phyloP scores from a whole-genome alignment of 2,113 vertebrate genomes.

The Cheirogaleus medius region DNA sequence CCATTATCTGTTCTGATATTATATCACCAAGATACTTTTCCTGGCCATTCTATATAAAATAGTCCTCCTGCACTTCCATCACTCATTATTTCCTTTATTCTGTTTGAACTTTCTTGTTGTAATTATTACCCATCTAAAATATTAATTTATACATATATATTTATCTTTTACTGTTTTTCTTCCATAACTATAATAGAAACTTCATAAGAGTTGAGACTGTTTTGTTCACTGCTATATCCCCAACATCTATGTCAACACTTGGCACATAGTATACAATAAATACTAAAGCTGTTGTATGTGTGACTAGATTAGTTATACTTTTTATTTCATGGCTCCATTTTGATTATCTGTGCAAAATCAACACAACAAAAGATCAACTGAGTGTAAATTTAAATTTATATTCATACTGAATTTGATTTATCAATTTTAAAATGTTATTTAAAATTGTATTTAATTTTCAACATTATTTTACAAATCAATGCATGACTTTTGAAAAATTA shows the following conservation, averaged over 20 bases:
- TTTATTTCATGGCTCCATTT: neutral
- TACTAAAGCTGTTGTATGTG: neutral
- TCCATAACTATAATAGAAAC: neutral
- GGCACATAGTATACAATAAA: neutral
- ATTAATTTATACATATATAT: neutral
- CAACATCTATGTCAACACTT: neutral
- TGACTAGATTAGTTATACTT: neutral
- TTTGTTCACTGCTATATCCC: neutral
- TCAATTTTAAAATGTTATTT: neutral
- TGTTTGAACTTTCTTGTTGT: neutral
- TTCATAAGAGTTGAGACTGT: neutral
- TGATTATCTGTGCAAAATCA: neutral
- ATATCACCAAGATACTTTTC: neutral
- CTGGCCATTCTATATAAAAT: neutral
- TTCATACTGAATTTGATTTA: neutral
- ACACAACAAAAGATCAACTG: neutral
- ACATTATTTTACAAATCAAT: slow-evolving; percentile 1
- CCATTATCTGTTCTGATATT: neutral
- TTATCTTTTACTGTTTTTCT: neutral
- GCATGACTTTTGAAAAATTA: neutral
- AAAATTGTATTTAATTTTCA: neutral
- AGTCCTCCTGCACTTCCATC: neutral
- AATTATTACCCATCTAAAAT: neutral
- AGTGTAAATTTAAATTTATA: neutral
- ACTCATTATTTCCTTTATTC: neutral